phyloP scores from a whole-genome alignment of 2,888 invertebrate genomes.

The Parasteatoda lunata region DNA sequence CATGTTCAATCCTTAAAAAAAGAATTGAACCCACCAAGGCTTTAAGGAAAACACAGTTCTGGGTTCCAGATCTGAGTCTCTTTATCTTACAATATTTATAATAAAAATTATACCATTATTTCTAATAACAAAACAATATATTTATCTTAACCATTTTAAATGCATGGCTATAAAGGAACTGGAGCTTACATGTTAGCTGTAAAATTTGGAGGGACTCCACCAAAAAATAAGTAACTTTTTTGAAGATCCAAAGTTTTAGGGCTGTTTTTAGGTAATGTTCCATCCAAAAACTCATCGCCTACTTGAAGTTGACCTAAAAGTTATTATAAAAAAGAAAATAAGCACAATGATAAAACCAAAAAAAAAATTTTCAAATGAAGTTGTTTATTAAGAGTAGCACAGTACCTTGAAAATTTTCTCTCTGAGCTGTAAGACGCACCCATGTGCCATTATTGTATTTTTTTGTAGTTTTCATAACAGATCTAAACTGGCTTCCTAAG shows the following conservation, averaged over 20 bases:
- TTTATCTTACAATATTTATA: no score
- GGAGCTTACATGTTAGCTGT: slow-evolving; percentile 69
- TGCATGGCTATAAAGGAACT: no score
- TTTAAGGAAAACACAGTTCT: no score
- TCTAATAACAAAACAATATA: no score
- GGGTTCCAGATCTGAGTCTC: no score
- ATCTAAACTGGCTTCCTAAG: slow-evolving; percentile 76
- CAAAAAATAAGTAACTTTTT: slow-evolving; percentile 84
- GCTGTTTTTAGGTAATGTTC: slow-evolving; percentile 53
- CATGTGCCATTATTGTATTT: slow-evolving; percentile 87
- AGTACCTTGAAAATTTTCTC: slow-evolving; percentile 65
- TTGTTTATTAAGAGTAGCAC: not conserved
- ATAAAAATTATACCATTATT: no score
- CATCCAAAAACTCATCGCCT: slow-evolving; percentile 60
- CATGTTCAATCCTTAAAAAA: no score
- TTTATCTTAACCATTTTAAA: no score
- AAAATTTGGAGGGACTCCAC: slow-evolving; percentile 87
- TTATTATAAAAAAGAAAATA: not conserved
- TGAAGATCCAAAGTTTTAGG: slow-evolving; percentile 56
- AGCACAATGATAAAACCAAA: not conserved
- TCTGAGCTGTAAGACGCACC: slow-evolving; percentile 80
- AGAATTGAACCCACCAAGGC: no score
- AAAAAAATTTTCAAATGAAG: not conserved
- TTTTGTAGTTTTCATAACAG: slow-evolving; percentile 81
- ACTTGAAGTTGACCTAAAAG: slow-evolving; percentile 58